Evolutionary conservation across 2,888 invertebrate species (phyloP), one percentile per base, ranked within the genome.

Genomic region (Eupelmus urozonus): DNA sequence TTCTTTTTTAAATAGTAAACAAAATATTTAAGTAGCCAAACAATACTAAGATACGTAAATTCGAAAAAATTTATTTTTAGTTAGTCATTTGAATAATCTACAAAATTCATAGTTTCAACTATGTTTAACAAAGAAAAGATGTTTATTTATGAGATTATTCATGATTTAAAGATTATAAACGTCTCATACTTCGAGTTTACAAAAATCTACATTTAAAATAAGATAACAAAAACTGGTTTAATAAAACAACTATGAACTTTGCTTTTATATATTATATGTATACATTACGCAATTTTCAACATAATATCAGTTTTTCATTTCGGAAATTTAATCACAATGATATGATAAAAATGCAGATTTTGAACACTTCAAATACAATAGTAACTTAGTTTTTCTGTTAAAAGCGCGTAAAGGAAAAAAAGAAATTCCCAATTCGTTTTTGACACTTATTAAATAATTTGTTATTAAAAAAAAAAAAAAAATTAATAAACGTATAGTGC

Each of bases 381-480:
- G 49, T 78, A 60, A 71, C 75, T 78, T 67, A 34, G 18, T 25
- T 71, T 63, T 72, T 66, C 34, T 63, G 66, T 70, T 60, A 75
- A 70, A 77, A 78, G 57, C 53, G 70, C 60, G 57, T 27, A 70
- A 75, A 76, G 55, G 45, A 78, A 78, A 65, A 53, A 78, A 76
- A 79, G 62, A 62, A 80, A 75, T 80, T 82, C 81, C 79, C 79
- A 82, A 80, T 81, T 84, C 79, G 76, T 74, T 83, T n/a, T 81
- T 76, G 82, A 83, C 63, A 63, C 65, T 76, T 80, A 80, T 81
- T 16, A 69, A 78, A 78, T 71, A 72, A 67, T 67, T 74, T 76
- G 70, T 79, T 76, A 78, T 62, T 51, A 66, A 20, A 74, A 71
- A 70, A 67, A 71, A 72, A 73, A 67, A 67, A 27, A 20, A 63